Evolutionary conservation across 2,888 invertebrate species (phyloP), one percentile per base, ranked within the genome.

Genomic region (Microdon myrmicae): DNA sequence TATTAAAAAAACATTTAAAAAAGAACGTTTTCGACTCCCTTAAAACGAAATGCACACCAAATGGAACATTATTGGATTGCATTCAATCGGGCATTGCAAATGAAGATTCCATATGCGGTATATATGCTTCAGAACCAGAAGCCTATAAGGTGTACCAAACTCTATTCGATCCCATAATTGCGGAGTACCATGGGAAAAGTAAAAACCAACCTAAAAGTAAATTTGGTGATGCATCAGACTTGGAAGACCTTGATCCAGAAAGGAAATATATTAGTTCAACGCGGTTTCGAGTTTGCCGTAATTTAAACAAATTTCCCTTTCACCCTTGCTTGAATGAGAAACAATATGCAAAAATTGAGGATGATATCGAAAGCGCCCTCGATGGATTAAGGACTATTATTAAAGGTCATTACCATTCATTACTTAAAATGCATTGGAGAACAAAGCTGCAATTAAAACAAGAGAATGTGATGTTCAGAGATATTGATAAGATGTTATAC

Each of bases 401-500:
- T 48, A 92, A 94, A 85, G 96, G 96, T 47, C 92, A 91, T 69
- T 96, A 94, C 87, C 94, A 89, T 82, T 95, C 96, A 9, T 85
- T 96, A 74, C 92, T 92, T 67, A 95, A 95, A 74, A 96, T 96
- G 96, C 89, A 90, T 82, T 96, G 96, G 84, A 90, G 93, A 43
- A 90, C 91, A 54, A 96, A 96, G 83, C 94, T 94, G 82, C 91
- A 96, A 82, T 86, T 97, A 76, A 96, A 96, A 79, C 94, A 95
- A 74, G 96, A 96, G 82, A 96, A 96, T 82, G 96, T 96, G 88
- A 86, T 97, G 74, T 96, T 96, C 88, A 96, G 96, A 85, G 95
- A 95, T 83, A 94, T 95, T 69, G 95, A 80, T 75, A 79, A 79
- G 37, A 79, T 79, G 75, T 86, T 94, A 76, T 89, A 94, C 83